phyloP scores from a whole-genome alignment of 2,888 invertebrate species.

The Eudemis profundana region DNA sequence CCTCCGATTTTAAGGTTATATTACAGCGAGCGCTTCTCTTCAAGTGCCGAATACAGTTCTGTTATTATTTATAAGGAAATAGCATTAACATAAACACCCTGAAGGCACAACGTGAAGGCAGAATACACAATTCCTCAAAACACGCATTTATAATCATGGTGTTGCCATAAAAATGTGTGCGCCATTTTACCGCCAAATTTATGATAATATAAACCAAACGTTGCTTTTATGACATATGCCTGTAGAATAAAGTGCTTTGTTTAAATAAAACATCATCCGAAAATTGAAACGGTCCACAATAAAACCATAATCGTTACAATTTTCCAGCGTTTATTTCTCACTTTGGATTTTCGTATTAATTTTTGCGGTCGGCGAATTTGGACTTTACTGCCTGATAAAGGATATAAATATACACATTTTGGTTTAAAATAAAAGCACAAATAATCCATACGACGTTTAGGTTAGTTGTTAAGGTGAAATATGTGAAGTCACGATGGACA shows the following conservation, averaged over 20 bases:
- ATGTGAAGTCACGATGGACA: no score
- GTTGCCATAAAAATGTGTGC: conserved; percentile 31
- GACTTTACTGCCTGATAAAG: conserved; percentile 9
- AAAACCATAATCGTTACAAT: conserved; percentile 30
- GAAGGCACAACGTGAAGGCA: neutral
- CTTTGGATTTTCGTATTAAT: conserved; percentile 13
- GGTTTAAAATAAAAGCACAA: no score
- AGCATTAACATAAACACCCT: conserved; percentile 20
- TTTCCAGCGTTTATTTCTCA: conserved; percentile 26
- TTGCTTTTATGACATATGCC: conserved; percentile 31
- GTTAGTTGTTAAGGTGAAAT: no score
- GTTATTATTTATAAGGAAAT: conserved; percentile 23
- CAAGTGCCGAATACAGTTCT: neutral
- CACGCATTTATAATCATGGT: conserved; percentile 39
- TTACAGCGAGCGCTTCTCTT: neutral
- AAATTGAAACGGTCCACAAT: conserved; percentile 32
- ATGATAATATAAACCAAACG: conserved; percentile 37
- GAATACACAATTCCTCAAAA: conserved; percentile 37
- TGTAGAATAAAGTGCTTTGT: conserved; percentile 29
- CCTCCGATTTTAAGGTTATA: neutral
- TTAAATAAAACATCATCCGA: conserved; percentile 21
- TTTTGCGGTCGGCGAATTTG: neutral
- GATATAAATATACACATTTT: no score
- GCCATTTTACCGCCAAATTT: conserved; percentile 11
- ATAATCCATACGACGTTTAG: no score